phyloP scores from a whole-genome alignment of 37 sponge, comb jelly and placozoan species.

The Dysidea cf. avara region DNA sequence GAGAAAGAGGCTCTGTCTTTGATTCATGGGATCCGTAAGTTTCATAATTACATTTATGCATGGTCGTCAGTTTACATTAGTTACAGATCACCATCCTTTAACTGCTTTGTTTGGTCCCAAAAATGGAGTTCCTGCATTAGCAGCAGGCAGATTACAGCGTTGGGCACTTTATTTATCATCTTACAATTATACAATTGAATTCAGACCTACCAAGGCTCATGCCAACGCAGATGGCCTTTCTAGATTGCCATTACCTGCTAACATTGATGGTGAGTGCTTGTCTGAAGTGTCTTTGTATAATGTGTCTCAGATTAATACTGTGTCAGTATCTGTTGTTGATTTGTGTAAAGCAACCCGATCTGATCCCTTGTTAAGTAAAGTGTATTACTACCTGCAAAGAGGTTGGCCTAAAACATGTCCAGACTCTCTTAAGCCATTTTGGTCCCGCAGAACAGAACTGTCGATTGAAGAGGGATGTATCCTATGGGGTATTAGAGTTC shows the following conservation, averaged over 20 bases:
- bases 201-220: conserved; percentile 41
- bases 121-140: conserved; percentile 17
- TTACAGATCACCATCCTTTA: no score
- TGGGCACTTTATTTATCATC: conserved; percentile 36
- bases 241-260: conserved; percentile 8
- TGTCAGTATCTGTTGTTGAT: background rate
- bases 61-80: no score
- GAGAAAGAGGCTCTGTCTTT: no score
- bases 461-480: conserved; percentile 25
- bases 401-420: no score
- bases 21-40: no score
- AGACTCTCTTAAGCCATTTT: conserved; percentile 10
- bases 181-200: conserved; percentile 43
- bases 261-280: background rate
- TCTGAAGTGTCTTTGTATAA: background rate
- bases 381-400: conserved; percentile 24
- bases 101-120: conserved; percentile 20
- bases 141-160: conserved; percentile 34
- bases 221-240: conserved; percentile 46
- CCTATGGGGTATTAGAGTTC: conserved; percentile 52
- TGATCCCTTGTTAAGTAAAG: conserved; percentile 43
- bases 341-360: background rate
- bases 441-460: conserved; percentile 1
- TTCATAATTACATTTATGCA: no score
- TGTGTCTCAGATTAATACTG: background rate